phyloP scores from a whole-genome alignment of 2,888 invertebrate genomes.

The Malthinus seriepunctatus region DNA sequence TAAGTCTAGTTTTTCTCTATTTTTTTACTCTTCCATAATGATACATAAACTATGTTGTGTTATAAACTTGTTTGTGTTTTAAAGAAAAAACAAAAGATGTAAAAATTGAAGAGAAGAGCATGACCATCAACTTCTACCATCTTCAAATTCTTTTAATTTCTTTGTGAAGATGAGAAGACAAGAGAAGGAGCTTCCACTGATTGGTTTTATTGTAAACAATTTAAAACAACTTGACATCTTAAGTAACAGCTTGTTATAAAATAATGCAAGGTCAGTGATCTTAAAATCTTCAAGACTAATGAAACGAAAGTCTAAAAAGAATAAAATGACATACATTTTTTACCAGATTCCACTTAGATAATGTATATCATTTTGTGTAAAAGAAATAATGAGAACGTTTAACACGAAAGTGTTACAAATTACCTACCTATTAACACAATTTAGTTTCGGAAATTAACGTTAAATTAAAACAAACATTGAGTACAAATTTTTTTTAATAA shows the following conservation, averaged over 20 bases:
- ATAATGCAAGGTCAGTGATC: constrained; percentile 27
- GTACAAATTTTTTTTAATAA: too few species aligned
- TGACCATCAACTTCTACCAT: too few species aligned
- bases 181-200: too few species aligned
- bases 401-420: constrained; percentile 14
- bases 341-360: constrained; percentile 6
- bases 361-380: constrained; percentile 13
- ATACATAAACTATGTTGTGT: too few species aligned
- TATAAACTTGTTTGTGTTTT: too few species aligned
- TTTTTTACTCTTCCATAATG: too few species aligned
- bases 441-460: neutral
- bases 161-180: too few species aligned
- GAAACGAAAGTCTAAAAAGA: constrained; percentile 29
- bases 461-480: neutral
- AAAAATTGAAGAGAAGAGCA: too few species aligned
- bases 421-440: constrained; percentile 1
- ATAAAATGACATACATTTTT: constrained; percentile 29
- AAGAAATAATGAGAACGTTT: constrained; percentile 9
- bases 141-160: too few species aligned
- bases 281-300: constrained; percentile 31
- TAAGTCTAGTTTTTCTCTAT: too few species aligned
- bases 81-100: too few species aligned
- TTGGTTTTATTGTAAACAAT: neutral
- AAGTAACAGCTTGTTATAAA: constrained; percentile 5
- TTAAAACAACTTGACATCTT: constrained; percentile 1